Evolutionary conservation across 2,113 vertebrate genomes (phyloP).

Genomic region (Microtus richardsoni): DNA sequence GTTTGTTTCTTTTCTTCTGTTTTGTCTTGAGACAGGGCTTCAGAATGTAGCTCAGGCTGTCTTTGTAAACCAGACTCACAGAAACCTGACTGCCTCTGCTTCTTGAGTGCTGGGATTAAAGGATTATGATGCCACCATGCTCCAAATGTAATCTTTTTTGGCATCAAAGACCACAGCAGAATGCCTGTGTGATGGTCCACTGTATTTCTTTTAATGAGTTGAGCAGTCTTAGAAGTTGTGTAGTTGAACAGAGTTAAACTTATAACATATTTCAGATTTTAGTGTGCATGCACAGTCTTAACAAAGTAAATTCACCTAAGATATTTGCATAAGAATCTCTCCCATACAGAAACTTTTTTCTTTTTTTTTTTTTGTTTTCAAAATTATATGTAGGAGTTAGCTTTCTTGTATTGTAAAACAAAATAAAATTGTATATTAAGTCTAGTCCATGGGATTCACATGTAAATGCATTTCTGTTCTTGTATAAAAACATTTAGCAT

Average conservation of each 20-base stretch:
- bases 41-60: neutral
- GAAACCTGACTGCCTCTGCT: neutral
- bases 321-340: neutral
- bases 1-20: neutral
- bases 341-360: neutral
- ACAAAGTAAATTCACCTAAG: slow-evolving; percentile 47
- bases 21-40: neutral
- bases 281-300: slow-evolving; percentile 25
- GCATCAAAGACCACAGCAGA: neutral
- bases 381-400: neutral
- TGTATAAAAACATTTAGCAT: neutral
- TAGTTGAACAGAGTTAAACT: neutral
- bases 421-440: slow-evolving; percentile 2
- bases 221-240: slow-evolving; percentile 3
- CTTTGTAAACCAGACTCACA: neutral
- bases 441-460: neutral
- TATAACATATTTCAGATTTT: slow-evolving; percentile 46
- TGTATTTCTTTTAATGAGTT: slow-evolving; percentile 10
- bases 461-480: neutral
- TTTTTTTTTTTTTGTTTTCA: slow-evolving; percentile 45
- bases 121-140: neutral
- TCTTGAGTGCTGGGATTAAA: neutral
- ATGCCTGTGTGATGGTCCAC: neutral
- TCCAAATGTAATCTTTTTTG: neutral
- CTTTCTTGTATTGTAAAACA: slow-evolving; percentile 31